Evolutionary conservation across 2,797 vertebrate species (phyloP), one percentile per base, ranked within the genome.

Genomic region (Cirrhinus mrigala): DNA sequence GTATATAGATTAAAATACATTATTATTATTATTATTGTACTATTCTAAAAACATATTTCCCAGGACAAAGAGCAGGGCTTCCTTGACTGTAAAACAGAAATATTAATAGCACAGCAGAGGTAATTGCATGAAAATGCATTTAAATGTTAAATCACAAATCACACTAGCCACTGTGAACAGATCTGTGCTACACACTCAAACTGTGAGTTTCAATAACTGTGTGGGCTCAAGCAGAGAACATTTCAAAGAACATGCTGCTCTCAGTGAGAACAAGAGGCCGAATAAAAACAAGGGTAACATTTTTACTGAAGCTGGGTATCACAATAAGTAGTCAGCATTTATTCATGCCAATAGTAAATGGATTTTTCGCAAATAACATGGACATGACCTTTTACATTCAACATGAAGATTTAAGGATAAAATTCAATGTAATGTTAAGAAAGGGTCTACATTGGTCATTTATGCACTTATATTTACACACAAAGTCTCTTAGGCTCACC

Each of bases 171-270:
- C 58, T 33, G n/a, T 64, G 77, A 66, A 64, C 18, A 46, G 15
- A 79, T 78, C 37, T 82, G 66, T 27, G 15, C 46, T 71, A 44
- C 29, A 71, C 33, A 71, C 50, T 56, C 68, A 71, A 71, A 71
- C 16, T 71, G 52, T 58, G 77, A 12, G 66, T 71, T 81, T 71
- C 33, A 82, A 71, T 44, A 71, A 73, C 80, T 71, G 68, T 70
- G 64, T 73, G 68, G 68, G 80, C n/a, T 82, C 52, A 71, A 70
- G 80, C 16, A 4, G 33, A 46, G 50, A 82, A 71, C n/a, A 71
- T 71, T 40, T 54, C 62, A 68, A 68, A 81, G 40, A 64, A 79
- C 77, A 79, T 29, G 44, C 22, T 50, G 24, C 74, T 40, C n/a
- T 78, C 37, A 78, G 75, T 18, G 14, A 78, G 54, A 78, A 60